Evolutionary conservation across 2,888 invertebrate species (phyloP).

Genomic region (Polia nebulosa): DNA sequence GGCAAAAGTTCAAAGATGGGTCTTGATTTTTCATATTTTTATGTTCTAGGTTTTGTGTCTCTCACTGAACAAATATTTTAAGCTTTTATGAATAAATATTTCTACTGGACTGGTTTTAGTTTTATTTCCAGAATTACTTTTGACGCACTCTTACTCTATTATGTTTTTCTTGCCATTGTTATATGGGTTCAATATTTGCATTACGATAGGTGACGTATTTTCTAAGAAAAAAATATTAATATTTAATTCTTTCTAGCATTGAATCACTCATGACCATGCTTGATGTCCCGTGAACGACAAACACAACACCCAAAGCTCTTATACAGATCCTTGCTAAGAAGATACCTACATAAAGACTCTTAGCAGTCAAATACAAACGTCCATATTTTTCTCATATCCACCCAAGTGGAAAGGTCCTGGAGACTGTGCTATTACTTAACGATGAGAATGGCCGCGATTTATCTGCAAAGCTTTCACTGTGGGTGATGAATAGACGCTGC

Average conservation of each 20-base stretch:
- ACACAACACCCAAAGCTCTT: slow-evolving; percentile 25
- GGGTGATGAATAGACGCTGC: slow-evolving; percentile 60
- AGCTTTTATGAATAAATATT: background rate
- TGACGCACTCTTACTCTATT: background rate
- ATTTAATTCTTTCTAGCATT: background rate
- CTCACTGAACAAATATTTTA: background rate
- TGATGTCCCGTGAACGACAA: background rate
- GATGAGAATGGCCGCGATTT: slow-evolving; percentile 62
- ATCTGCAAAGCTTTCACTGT: slow-evolving; percentile 63
- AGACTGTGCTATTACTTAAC: slow-evolving; percentile 60
- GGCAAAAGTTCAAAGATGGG: slow-evolving; percentile 26
- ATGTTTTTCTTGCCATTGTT: background rate
- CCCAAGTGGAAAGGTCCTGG: slow-evolving; percentile 33
- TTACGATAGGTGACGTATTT: background rate
- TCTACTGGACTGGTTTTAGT: background rate
- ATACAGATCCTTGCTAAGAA: slow-evolving; percentile 22
- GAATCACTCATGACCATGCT: background rate
- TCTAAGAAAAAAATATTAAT: background rate
- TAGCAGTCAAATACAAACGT: slow-evolving; percentile 52
- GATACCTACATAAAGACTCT: slow-evolving; percentile 2
- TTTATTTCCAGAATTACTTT: background rate
- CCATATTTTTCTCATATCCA: slow-evolving; percentile 45
- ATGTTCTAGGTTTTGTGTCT: background rate
- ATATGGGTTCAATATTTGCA: background rate
- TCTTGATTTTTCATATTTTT: slow-evolving; percentile 36